phyloP scores from a whole-genome alignment of 2,888 invertebrate species.

The Syritta pipiens region DNA sequence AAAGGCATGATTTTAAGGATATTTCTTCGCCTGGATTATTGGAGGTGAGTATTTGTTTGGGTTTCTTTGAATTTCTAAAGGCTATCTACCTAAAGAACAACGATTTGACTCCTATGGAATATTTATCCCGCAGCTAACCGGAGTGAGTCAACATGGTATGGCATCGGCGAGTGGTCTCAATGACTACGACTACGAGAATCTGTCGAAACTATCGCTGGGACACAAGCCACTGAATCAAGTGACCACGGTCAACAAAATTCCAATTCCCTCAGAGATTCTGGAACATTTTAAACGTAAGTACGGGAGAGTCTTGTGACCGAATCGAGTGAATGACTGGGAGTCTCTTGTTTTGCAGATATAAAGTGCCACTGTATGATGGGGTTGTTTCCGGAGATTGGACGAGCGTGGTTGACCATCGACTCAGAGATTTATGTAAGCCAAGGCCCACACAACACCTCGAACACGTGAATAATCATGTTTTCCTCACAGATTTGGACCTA shows the following conservation, averaged over 20 bases:
- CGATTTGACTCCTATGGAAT: background rate
- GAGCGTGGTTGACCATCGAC: constrained; percentile 98
- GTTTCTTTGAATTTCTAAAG: background rate
- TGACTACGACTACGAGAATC: constrained; percentile 93
- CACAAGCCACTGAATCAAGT: constrained; percentile 87
- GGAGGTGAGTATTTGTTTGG: constrained; percentile 74
- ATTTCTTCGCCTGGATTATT: constrained; percentile 75
- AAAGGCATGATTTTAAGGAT: constrained; percentile 82
- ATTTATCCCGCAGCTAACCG: constrained; percentile 81
- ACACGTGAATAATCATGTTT: background rate
- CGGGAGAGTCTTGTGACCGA: background rate
- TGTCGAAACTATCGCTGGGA: constrained; percentile 85
- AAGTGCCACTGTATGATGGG: constrained; percentile 99
- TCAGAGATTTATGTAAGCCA: constrained; percentile 95
- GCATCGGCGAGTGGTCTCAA: constrained; percentile 94
- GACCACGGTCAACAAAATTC: constrained; percentile 89
- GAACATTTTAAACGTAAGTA: constrained; percentile 94
- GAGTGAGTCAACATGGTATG: constrained; percentile 84
- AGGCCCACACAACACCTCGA: too few species aligned
- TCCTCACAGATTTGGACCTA: constrained; percentile 88
- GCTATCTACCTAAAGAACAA: background rate
- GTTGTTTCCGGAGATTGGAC: constrained; percentile 95
- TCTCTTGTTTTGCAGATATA: constrained; percentile 84
- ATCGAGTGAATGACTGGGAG: background rate
- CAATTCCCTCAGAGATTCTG: constrained; percentile 94